Percentiles rank a stretch among this genome's conserved stretches.
Evolutionary conservation across 1,140 invertebrate genomes (phyloP).

Genomic region (Bilobella aurantiaca): DNA sequence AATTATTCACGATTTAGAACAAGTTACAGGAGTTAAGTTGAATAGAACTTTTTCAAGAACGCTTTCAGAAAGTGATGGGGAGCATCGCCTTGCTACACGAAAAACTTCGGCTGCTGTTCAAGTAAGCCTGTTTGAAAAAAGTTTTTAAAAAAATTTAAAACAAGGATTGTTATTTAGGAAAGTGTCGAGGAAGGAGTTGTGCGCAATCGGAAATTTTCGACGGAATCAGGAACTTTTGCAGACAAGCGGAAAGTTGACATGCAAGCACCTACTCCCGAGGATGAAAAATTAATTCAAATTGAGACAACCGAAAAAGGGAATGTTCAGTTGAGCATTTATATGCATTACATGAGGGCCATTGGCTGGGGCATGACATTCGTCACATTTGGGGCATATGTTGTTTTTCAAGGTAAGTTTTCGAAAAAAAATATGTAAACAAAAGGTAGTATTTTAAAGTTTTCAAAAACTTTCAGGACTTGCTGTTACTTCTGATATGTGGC

Average conservation of each 20-base stretch:
- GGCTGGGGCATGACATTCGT: slow-evolving; percentile 60
- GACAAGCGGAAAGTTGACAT: not conserved
- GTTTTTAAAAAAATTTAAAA: not conserved
- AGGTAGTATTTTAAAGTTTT: not conserved
- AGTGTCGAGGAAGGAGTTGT: slow-evolving; percentile 36
- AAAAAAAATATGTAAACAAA: slow-evolving; percentile 15
- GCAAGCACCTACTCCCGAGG: not conserved
- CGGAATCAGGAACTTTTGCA: not conserved
- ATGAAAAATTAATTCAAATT: slow-evolving; percentile 68
- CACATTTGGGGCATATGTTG: slow-evolving; percentile 70
- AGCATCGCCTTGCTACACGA: slow-evolving; percentile 61
- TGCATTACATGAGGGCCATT: slow-evolving; percentile 76
- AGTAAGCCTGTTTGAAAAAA: not conserved
- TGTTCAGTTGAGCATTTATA: slow-evolving; percentile 78
- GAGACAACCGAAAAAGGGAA: slow-evolving; percentile 85
- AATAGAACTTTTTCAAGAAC: not conserved
- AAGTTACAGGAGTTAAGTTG: slow-evolving; percentile 30
- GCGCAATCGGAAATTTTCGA: not conserved
- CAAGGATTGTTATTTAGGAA: slow-evolving; percentile 4
- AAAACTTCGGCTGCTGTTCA: slow-evolving; percentile 37
- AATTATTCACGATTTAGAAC: slow-evolving; percentile 38
- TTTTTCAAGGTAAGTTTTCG: slow-evolving; percentile 55
- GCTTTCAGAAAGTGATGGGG: slow-evolving; percentile 36
- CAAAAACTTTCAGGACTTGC: slow-evolving; percentile 17
- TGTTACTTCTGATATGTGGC: slow-evolving; percentile 31